Conservation (phyloP, 2,888 invertebrate species). For the Abrostola triplasia region DNA sequence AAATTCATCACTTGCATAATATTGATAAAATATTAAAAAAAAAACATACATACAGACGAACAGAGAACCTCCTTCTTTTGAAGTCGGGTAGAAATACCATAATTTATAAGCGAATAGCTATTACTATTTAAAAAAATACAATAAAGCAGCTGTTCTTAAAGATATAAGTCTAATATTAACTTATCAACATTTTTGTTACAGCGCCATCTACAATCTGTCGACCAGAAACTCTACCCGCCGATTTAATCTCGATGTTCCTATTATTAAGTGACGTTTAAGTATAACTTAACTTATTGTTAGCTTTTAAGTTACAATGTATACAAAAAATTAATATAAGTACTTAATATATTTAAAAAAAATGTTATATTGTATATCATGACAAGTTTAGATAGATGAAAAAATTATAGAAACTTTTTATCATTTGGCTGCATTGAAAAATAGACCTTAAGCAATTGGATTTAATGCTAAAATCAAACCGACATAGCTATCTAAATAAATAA, state of each 20-base stretch:
- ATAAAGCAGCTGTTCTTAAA: too few species aligned
- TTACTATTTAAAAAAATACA: too few species aligned
- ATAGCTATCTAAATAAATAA: too few species aligned
- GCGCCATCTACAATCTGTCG: slow-evolving; percentile 24
- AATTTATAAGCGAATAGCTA: too few species aligned
- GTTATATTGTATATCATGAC: slow-evolving; percentile 22
- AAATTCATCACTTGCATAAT: too few species aligned
- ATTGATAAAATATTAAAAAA: too few species aligned
- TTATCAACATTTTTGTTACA: slow-evolving; percentile 33
- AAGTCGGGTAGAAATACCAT: too few species aligned
- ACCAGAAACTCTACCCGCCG: slow-evolving; percentile 72
- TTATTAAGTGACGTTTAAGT: slow-evolving; percentile 56
- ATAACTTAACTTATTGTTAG: slow-evolving; percentile 66
- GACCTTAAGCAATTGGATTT: neutral
- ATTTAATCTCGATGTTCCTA: slow-evolving; percentile 73
- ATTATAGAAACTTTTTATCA: neutral
- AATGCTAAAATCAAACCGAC: too few species aligned
- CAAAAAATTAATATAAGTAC: slow-evolving; percentile 47
- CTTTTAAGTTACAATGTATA: slow-evolving; percentile 51
- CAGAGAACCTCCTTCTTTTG: too few species aligned
- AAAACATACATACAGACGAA: too few species aligned
- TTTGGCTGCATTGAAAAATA: too few species aligned
- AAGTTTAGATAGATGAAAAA: neutral
- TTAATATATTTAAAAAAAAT: slow-evolving; percentile 42
- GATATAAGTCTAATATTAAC: too few species aligned